A percentile compares a stretch with the other conserved stretches of the same genome.
phyloP scores from a whole-genome alignment of 2,888 invertebrate genomes.

The Pelosia muscerda region DNA sequence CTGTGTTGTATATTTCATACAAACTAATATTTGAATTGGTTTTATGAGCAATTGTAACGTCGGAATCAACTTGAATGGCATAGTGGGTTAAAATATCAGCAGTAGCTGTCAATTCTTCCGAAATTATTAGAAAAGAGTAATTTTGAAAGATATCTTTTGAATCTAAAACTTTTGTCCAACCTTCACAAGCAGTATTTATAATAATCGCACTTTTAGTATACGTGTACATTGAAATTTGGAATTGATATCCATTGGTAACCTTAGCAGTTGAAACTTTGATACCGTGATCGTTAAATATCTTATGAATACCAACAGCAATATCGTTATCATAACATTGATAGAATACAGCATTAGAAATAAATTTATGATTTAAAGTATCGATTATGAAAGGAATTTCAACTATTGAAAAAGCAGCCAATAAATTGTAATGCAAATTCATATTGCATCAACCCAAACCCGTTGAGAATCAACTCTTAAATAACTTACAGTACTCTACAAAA shows the following conservation, averaged over 20 bases:
- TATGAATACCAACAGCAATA: conserved; percentile 52
- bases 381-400: conserved; percentile 54
- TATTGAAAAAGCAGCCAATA: conserved; percentile 36
- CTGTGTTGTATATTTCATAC: conserved; percentile 86
- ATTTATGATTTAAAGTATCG: conserved; percentile 69
- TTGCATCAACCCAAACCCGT: conserved; percentile 10
- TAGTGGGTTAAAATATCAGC: conserved; percentile 62
- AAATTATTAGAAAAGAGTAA: conserved; percentile 73
- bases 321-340: conserved; percentile 61
- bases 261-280: conserved; percentile 49
- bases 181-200: conserved; percentile 65
- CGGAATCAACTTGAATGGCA: conserved; percentile 79
- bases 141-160: conserved; percentile 50
- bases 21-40: conserved; percentile 58
- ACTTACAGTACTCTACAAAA: not conserved
- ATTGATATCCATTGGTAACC: conserved; percentile 29
- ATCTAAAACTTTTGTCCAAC: conserved; percentile 61
- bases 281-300: conserved; percentile 56
- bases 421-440: conserved; percentile 43
- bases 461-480: not conserved
- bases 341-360: conserved; percentile 61
- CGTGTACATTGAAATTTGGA: conserved; percentile 38
- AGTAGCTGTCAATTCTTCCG: conserved; percentile 58
- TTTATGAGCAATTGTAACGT: conserved; percentile 70
- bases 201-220: conserved; percentile 62